These are phyloP conservation scores for Drosophila albomicans DNA, from an alignment of 1,140 invertebrate genomes.

Conservation along the genomic window DNA sequence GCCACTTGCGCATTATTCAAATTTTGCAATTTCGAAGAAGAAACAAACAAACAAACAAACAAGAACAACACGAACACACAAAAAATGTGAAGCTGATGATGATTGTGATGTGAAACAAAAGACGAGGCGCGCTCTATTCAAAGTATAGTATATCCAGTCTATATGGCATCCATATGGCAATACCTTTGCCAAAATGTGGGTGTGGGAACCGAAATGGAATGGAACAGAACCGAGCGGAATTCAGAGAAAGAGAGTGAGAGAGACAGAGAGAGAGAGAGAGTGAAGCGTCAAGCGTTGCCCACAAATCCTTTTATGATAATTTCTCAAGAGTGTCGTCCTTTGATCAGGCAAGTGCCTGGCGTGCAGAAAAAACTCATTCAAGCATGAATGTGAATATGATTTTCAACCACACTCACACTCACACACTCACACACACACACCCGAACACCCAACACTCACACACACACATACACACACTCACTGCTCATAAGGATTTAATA, in stretches of 20 bases:
- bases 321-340: conserved; percentile 84
- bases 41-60: conserved; percentile 3
- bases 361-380: conserved; percentile 78
- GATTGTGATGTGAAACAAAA: conserved; percentile 63
- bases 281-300: conserved; percentile 42
- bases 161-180: conserved; percentile 1
- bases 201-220: conserved; percentile 37
- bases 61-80: not conserved
- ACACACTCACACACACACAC: conserved; percentile 28
- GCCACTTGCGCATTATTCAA: conserved; percentile 84
- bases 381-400: conserved; percentile 79
- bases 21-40: conserved; percentile 76
- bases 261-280: no score
- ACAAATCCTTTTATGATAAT: conserved; percentile 84
- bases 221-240: conserved; percentile 6
- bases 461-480: conserved; percentile 22
- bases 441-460: conserved; percentile 33
- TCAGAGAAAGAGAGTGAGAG: no score
- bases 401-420: conserved; percentile 35
- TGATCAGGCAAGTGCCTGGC: conserved; percentile 81
- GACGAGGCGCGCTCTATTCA: conserved; percentile 69
- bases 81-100: not conserved
- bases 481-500: conserved; percentile 73
- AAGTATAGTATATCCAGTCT: conserved; percentile 26
- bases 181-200: not conserved